These are phyloP conservation scores for Dilophus febrilis DNA, from an alignment of 2,888 invertebrate genomes.

Conservation along the genomic window DNA sequence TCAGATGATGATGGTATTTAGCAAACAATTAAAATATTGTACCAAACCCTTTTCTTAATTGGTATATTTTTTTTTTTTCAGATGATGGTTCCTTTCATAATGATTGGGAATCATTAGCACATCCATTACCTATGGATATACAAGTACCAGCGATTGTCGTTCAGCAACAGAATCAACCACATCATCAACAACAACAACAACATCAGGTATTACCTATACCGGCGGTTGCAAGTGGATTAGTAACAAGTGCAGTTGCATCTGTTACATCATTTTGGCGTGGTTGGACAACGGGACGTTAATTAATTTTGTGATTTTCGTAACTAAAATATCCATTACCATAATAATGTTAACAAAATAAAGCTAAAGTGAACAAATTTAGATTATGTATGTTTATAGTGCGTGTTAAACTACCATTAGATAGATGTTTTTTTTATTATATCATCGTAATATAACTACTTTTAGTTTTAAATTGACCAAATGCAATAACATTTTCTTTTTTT, in stretches of 20 bases:
- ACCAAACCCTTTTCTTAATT: no score
- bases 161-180: neutral
- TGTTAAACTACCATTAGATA: no score
- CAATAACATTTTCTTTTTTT: no score
- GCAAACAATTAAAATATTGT: neutral
- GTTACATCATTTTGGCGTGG: slow-evolving; percentile 68
- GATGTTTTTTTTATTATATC: no score
- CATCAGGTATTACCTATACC: slow-evolving; percentile 33
- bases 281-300: slow-evolving; percentile 33
- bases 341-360: no score
- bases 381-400: no score
- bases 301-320: neutral
- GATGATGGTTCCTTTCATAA: slow-evolving; percentile 47
- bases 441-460: no score
- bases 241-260: slow-evolving; percentile 68
- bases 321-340: no score
- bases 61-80: slow-evolving; percentile 3
- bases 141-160: neutral
- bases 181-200: slow-evolving; percentile 11
- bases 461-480: no score
- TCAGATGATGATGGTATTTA: slow-evolving; percentile 46
- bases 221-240: slow-evolving; percentile 55
- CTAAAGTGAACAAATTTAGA: no score
- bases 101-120: slow-evolving; percentile 62
- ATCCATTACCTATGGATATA: slow-evolving; percentile 7